phyloP scores from a whole-genome alignment of 2,888 invertebrate species.

The Halocaridina rubra region DNA sequence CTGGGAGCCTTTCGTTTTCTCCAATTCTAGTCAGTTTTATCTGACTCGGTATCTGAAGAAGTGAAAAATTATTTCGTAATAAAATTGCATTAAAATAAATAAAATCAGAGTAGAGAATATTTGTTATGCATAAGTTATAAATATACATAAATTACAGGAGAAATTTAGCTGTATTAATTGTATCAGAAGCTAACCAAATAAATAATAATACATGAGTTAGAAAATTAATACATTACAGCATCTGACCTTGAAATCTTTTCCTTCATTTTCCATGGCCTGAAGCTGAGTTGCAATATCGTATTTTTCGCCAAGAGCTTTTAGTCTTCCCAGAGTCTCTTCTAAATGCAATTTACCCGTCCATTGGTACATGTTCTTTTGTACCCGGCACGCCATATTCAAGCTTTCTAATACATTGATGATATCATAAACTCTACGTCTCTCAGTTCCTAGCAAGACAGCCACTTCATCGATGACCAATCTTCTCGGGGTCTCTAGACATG shows the following conservation, averaged over 20 bases:
- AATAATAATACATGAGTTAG: too few relatives aligned
- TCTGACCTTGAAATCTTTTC: slow-evolving; percentile 24
- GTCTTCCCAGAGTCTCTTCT: slow-evolving; percentile 73
- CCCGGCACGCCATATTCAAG: slow-evolving; percentile 77
- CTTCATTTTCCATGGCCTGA: slow-evolving; percentile 14
- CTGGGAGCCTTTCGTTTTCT: slow-evolving; percentile 23
- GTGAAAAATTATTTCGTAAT: too few relatives aligned
- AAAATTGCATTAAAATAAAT: too few relatives aligned
- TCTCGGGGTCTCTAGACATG: slow-evolving; percentile 69
- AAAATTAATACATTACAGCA: too few relatives aligned
- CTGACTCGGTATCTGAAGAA: slow-evolving; percentile 6
- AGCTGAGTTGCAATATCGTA: slow-evolving; percentile 19
- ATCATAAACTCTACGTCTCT: slow-evolving; percentile 79
- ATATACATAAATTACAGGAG: too few relatives aligned
- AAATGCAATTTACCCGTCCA: slow-evolving; percentile 78
- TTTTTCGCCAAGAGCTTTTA: slow-evolving; percentile 73
- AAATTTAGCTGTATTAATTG: too few relatives aligned
- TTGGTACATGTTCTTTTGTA: slow-evolving; percentile 76
- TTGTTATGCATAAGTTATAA: too few relatives aligned
- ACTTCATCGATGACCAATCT: slow-evolving; percentile 76
- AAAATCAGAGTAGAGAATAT: too few relatives aligned
- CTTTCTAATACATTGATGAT: slow-evolving; percentile 81
- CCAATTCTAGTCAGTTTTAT: neutral
- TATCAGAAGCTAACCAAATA: too few relatives aligned
- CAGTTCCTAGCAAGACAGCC: slow-evolving; percentile 75